Evolutionary conservation across 2,113 vertebrate species (phyloP), one percentile per base, ranked within the genome.

Genomic region (Stegastes partitus): DNA sequence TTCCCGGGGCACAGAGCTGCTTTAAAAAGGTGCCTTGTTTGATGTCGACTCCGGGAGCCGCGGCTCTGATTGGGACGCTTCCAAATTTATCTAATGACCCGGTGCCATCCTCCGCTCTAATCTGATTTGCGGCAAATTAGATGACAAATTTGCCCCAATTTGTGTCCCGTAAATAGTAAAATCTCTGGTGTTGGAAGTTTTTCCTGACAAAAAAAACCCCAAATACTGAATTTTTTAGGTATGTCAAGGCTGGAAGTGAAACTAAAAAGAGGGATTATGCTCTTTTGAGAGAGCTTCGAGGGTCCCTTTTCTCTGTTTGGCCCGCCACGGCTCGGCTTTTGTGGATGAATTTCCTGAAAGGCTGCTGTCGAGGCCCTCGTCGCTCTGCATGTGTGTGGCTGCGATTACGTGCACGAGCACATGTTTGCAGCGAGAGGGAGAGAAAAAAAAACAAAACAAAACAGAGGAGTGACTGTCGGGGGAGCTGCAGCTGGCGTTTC

Each of bases 291-390:
- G 69, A 2, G 26, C 72, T 83, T 64, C 23, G 55, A 61, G 21
- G 55, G 64, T 77, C 59, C 22, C 63, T 49, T 81, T 71, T 74
- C 59, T 79, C 55, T 53, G 11, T 53, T 68, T 18, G 58, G 31
- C 18, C 10, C n/a, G n/a, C n/a, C n/a, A n/a, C n/a, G n/a, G n/a
- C n/a, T n/a, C n/a, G n/a, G n/a, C n/a, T 81, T 7, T 86, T 84
- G 82, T 86, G 86, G 90, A 89, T 87, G 84, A 37, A 71, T 87
- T 85, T 85, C 70, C 83, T 87, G 87, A 89, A 89, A 86, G 77
- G 83, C 55, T 21, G 31, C 63, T 59, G 77, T 88, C 79, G 65
- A 79, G 87, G 69, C 83, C n/a, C 79, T 68, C 50, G 16, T 61
- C 28, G 54, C 76, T 51, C 4, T 0, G 18, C 39, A 50, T 31